Base-by-base conservation (phyloP, 2,888 invertebrate genomes). In the Cylloceria caligata region DNA sequence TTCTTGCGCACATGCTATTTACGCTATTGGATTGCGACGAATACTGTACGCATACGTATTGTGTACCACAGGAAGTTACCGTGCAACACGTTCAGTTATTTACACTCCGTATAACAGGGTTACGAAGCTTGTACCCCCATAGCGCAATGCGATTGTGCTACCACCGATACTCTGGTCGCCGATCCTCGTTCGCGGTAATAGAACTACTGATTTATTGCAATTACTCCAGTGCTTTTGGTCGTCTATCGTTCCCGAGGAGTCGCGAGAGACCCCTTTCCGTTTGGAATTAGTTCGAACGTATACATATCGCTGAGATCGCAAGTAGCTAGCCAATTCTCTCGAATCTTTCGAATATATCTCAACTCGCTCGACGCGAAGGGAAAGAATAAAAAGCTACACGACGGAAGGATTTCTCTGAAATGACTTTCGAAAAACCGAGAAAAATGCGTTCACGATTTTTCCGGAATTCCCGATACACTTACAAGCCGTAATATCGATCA, bases 191-290 rank as follows among this genome's bases (percentile, higher is more conserved):
- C 81, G 83, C 85, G 74, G 85, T 87, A 86, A 87, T 87, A 84
- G 84, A 86, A 87, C 83, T 84, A 65, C 85, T 87, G 87, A 87
- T 87, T 87, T 87, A 87, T 82, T 84, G 86, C 84, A 81, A 86
- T 85, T 81, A 76, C 85, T 82, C 75, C 77, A 49, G 65, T 36
- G 36, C 72, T 52, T 72, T 49, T 62, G 73, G 73, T 74, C 81
- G 73, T 81, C 81, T 68, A 81, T 77, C 81, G 73, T 78, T 57
- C 79, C 84, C 78, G 83, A 77, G 71, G 62, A 80, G 71, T 69
- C 65, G 65, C 71, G 76, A 65, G 69, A 78, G 78, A 81, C 69
- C 78, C 69, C 77, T 78, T 78, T 81, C 78, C 74, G 73, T 64
- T 78, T 84, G 83, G 83, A 87, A 87, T 86, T 87, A 82, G 81